Percentiles rank a stretch among this genome's conserved stretches.
phyloP scores from a whole-genome alignment of 2,797 vertebrate species.

The Sus cebifrons region DNA sequence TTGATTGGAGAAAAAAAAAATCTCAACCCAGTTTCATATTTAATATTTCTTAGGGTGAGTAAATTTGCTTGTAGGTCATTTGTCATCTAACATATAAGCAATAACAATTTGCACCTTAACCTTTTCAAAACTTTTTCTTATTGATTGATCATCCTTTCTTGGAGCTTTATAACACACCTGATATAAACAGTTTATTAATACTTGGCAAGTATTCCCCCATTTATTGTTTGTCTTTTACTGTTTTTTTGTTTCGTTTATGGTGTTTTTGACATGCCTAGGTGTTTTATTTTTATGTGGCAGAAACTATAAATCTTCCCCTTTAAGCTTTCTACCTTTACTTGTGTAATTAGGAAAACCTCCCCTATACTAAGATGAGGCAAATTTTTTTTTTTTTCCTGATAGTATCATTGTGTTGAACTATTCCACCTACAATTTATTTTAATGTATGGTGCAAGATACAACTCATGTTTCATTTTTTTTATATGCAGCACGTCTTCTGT shows the following conservation, averaged over 20 bases:
- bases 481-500: too few species aligned
- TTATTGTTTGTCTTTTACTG: slow-evolving; percentile 26
- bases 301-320: not conserved
- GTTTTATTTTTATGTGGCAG: slow-evolving; percentile 49
- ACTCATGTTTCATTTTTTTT: slow-evolving; percentile 32
- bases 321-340: not conserved
- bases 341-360: slow-evolving; percentile 15
- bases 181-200: not conserved
- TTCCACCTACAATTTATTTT: slow-evolving; percentile 50
- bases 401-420: slow-evolving; percentile 13
- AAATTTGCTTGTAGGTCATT: not conserved
- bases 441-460: not conserved
- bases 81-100: not conserved
- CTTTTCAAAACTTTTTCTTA: not conserved
- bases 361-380: not conserved
- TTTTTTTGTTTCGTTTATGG: not conserved
- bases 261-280: not conserved
- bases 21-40: not conserved
- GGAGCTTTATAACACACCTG: not conserved
- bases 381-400: slow-evolving; percentile 21
- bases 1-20: not conserved
- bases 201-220: not conserved
- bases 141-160: not conserved
- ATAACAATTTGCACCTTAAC: slow-evolving; percentile 2
- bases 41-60: not conserved